These are phyloP conservation scores for Chelonus insularis DNA, from an alignment of 1,140 invertebrate species.

Conservation along the genomic window DNA sequence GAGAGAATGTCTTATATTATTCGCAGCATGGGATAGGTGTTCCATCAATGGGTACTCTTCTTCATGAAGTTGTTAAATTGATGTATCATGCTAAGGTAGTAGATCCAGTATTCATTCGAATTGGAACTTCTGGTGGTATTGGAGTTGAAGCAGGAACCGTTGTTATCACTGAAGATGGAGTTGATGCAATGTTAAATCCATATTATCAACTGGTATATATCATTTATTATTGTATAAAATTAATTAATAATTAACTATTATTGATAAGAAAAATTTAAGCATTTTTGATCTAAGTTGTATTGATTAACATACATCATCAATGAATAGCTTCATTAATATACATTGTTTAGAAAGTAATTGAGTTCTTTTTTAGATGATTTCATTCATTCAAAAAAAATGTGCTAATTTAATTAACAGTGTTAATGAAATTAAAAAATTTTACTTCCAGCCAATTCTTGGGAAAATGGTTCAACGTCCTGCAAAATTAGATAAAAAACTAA, in stretches of 20 bases:
- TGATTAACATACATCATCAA: too few relatives aligned
- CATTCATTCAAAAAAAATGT: too few relatives aligned
- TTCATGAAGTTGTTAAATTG: slow-evolving; percentile 94
- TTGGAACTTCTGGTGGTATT: slow-evolving; percentile 91
- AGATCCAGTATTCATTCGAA: slow-evolving; percentile 87
- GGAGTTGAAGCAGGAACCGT: slow-evolving; percentile 86
- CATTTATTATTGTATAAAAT: too few relatives aligned
- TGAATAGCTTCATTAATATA: too few relatives aligned
- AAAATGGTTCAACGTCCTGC: slow-evolving; percentile 81
- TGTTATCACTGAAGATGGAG: slow-evolving; percentile 84
- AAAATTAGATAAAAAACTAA: slow-evolving; percentile 78
- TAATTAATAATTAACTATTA: too few relatives aligned
- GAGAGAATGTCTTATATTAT: too few relatives aligned
- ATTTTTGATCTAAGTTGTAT: too few relatives aligned
- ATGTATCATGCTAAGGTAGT: slow-evolving; percentile 87
- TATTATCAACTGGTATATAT: slow-evolving; percentile 67
- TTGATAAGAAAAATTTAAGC: too few relatives aligned
- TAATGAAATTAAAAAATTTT: too few relatives aligned
- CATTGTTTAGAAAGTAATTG: too few relatives aligned
- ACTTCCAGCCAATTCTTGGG: slow-evolving; percentile 82
- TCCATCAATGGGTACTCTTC: slow-evolving; percentile 86
- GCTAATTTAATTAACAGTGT: too few relatives aligned
- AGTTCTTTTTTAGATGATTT: too few relatives aligned
- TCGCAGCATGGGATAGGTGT: slow-evolving; percentile 90
- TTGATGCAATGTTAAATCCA: slow-evolving; percentile 77